These are phyloP conservation scores for Jaculus jaculus DNA, from an alignment of 2,113 vertebrate species.

Conservation along the genomic window DNA sequence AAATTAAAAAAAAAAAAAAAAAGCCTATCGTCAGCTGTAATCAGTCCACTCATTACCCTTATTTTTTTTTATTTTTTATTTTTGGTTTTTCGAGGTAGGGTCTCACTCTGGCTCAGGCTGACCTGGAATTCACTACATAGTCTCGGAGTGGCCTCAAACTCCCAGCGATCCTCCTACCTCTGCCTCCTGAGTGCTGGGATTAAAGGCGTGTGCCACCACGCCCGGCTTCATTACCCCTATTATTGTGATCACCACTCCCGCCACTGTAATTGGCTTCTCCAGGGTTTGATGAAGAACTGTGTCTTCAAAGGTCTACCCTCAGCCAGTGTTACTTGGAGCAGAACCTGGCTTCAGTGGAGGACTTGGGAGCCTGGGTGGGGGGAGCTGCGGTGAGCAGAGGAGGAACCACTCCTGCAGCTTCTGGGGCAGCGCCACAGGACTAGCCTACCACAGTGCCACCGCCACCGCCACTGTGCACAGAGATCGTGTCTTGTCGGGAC, in stretches of 20 bases:
- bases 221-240: constrained; percentile 73
- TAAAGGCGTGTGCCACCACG: no score
- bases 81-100: no score
- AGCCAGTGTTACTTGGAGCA: constrained; percentile 39
- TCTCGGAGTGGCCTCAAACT: no score
- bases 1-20: constrained; percentile 29
- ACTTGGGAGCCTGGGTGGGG: constrained; percentile 36
- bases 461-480: fast-evolving
- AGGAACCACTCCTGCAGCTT: neutral
- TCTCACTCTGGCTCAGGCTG: no score
- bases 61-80: no score
- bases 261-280: constrained; percentile 67
- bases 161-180: no score
- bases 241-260: constrained; percentile 49
- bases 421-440: neutral
- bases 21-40: constrained; percentile 58
- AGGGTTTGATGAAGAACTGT: constrained; percentile 56
- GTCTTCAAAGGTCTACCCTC: constrained; percentile 65
- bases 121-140: no score
- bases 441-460: neutral
- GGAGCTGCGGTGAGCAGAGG: neutral
- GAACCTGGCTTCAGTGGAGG: constrained; percentile 18
- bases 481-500: neutral
- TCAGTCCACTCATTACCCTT: constrained; percentile 70
- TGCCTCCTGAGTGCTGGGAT: no score